phyloP scores from a whole-genome alignment of 2,888 invertebrate species.

The Thereva nobilitata region DNA sequence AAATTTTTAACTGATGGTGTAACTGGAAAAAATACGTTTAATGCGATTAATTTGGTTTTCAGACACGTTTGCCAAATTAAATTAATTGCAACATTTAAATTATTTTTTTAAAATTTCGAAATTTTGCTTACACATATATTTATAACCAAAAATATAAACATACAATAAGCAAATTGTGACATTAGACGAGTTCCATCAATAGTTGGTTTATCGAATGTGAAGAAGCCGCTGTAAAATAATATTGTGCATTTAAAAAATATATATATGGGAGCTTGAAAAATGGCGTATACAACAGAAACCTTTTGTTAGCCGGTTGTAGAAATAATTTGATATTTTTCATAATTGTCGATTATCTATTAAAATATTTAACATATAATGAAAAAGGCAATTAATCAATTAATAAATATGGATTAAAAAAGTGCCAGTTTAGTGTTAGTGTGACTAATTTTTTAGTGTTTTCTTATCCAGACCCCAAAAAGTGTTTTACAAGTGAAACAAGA shows the following conservation, averaged over 20 bases:
- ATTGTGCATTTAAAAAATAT: conserved; percentile 9
- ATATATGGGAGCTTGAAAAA: conserved; percentile 59
- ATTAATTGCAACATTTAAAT: too few species aligned
- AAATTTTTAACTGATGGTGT: too few species aligned
- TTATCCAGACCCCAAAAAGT: conserved; percentile 20
- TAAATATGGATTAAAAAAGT: not conserved
- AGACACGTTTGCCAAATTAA: too few species aligned
- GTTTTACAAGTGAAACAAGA: conserved; percentile 22
- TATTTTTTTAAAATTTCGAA: too few species aligned
- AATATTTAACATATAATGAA: conserved; percentile 2
- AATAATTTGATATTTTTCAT: conserved; percentile 17
- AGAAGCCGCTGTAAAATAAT: conserved; percentile 1
- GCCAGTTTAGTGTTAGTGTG: conserved; percentile 8
- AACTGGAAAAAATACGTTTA: too few species aligned
- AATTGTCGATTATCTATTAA: conserved; percentile 5
- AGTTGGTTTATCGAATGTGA: too few species aligned
- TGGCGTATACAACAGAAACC: conserved; percentile 68
- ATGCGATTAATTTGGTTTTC: too few species aligned
- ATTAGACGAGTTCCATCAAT: too few species aligned
- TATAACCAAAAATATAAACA: too few species aligned
- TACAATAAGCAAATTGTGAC: too few species aligned
- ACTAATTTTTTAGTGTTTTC: conserved; percentile 25
- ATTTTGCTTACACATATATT: too few species aligned
- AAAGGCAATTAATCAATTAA: not conserved
- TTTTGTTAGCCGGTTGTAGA: conserved; percentile 61